Conservation (phyloP, 2,797 vertebrate species). For the Selene dorsalis region DNA sequence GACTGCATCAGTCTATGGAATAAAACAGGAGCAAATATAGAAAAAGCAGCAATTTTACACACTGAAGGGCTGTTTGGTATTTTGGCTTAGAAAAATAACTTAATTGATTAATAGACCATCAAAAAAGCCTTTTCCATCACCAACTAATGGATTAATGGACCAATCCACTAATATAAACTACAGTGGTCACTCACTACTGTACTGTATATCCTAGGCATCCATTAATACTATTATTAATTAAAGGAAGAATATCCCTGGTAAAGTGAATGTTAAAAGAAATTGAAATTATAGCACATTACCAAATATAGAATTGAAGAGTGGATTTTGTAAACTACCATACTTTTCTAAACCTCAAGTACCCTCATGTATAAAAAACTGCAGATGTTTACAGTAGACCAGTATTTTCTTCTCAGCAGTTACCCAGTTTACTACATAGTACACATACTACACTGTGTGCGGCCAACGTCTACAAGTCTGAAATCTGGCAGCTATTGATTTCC, state of each 20-base stretch:
- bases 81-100: neutral
- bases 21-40: neutral
- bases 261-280: neutral
- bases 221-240: too few species aligned
- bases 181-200: neutral
- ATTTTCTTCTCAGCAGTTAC: slow-evolving; percentile 11
- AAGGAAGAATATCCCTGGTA: neutral
- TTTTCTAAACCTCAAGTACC: neutral
- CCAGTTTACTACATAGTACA: slow-evolving; percentile 3
- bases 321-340: slow-evolving; percentile 19
- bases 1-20: neutral
- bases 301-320: slow-evolving; percentile 31
- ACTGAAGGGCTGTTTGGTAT: neutral
- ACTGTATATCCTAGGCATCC: neutral
- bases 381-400: neutral
- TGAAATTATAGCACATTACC: neutral
- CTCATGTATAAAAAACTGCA: neutral
- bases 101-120: neutral
- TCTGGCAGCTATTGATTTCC: slow-evolving; percentile 67
- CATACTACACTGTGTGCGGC: slow-evolving; percentile 7
- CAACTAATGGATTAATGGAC: neutral
- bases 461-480: slow-evolving; percentile 57
- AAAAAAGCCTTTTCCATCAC: neutral
- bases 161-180: neutral
- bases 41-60: neutral